Evolutionary conservation across 1,140 invertebrate species (phyloP).

Genomic region (Papilio helenus): DNA sequence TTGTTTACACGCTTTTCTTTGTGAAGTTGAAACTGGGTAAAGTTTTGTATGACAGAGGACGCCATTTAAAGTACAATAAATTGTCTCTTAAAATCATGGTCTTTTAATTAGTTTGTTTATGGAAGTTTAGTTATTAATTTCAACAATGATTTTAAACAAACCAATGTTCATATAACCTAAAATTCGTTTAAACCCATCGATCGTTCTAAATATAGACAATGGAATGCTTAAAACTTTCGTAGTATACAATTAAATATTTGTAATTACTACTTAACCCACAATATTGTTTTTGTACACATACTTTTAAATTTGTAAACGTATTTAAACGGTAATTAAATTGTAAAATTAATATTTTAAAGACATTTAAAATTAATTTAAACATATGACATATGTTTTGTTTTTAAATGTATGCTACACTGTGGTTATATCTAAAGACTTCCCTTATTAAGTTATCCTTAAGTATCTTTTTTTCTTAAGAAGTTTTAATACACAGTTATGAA

Average conservation of each 20-base stretch:
- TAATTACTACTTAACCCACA: not conserved
- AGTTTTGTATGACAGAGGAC: slow-evolving; percentile 26
- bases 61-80: not conserved
- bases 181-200: not conserved
- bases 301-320: not conserved
- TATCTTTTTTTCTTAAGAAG: too few relatives aligned
- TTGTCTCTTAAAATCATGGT: not conserved
- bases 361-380: too few relatives aligned
- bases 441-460: too few relatives aligned
- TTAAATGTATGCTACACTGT: too few relatives aligned
- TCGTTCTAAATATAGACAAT: not conserved
- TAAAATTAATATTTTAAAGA: too few relatives aligned
- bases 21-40: slow-evolving; percentile 33
- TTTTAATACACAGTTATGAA: not conserved
- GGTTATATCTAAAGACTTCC: too few relatives aligned
- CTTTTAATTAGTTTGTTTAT: too few relatives aligned
- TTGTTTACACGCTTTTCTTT: slow-evolving; percentile 43
- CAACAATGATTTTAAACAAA: too few relatives aligned
- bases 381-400: too few relatives aligned
- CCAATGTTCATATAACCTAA: not conserved
- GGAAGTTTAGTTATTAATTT: too few relatives aligned
- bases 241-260: not conserved
- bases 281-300: not conserved
- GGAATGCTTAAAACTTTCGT: not conserved
- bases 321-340: not conserved